phyloP scores from a whole-genome alignment of 2,888 invertebrate genomes.

The Mechanitis messenoides region DNA sequence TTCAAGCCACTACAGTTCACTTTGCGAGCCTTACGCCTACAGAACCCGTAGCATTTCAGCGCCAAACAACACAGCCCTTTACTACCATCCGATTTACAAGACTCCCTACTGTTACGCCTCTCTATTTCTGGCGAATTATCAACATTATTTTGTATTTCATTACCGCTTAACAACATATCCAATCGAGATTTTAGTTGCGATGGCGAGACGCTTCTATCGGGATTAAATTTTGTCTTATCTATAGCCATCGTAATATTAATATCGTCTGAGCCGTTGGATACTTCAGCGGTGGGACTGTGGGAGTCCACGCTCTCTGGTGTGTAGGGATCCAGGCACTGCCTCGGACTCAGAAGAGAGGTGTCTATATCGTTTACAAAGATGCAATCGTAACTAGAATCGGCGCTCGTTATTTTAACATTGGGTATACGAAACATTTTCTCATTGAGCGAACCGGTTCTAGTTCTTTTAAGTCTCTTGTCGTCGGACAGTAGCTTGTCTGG shows the following conservation, averaged over 20 bases:
- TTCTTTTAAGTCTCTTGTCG: slow-evolving; percentile 40
- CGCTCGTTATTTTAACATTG: slow-evolving; percentile 70
- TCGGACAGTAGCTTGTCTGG: slow-evolving; percentile 38
- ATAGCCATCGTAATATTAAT: slow-evolving; percentile 43
- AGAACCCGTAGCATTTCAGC: slow-evolving; percentile 65
- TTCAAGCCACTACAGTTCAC: slow-evolving; percentile 55
- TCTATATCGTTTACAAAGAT: slow-evolving; percentile 76
- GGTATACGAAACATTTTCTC: slow-evolving; percentile 58
- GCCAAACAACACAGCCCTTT: slow-evolving; percentile 61
- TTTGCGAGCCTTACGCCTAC: slow-evolving; percentile 54
- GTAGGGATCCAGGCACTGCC: slow-evolving; percentile 80
- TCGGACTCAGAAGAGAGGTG: slow-evolving; percentile 59
- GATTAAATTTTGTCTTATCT: slow-evolving; percentile 42
- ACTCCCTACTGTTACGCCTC: slow-evolving; percentile 59
- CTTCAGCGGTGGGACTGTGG: slow-evolving; percentile 80
- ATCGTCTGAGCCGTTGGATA: slow-evolving; percentile 49
- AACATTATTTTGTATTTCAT: slow-evolving; percentile 34
- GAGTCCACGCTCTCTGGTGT: slow-evolving; percentile 90
- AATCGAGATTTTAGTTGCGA: slow-evolving; percentile 79
- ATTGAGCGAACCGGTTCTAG: slow-evolving; percentile 56
- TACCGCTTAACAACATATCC: slow-evolving; percentile 59
- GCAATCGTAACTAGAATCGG: slow-evolving; percentile 60
- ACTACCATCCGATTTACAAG: slow-evolving; percentile 57
- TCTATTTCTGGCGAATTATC: slow-evolving; percentile 45
- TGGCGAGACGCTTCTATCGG: slow-evolving; percentile 77